Evolutionary conservation across 2,888 invertebrate species (phyloP).

Genomic region (Pardosa pseudoannulata): DNA sequence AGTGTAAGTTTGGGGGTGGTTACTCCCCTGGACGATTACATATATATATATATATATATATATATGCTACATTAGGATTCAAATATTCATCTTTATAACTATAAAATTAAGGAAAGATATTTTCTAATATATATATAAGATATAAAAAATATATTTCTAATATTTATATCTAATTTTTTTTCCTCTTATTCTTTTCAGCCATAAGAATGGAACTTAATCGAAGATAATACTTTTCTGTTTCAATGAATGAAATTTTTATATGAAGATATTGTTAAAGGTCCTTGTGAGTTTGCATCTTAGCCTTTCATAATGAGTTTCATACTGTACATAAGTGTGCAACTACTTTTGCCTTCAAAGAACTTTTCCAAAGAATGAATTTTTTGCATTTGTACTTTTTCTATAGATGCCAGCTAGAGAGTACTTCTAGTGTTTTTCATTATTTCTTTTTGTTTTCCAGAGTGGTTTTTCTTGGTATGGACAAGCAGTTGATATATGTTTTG

Average conservation of each 20-base stretch:
- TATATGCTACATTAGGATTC: no score
- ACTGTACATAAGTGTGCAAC: conserved; percentile 68
- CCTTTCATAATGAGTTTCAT: conserved; percentile 67
- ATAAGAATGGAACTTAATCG: conserved; percentile 73
- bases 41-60: no score
- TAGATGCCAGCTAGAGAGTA: conserved; percentile 26
- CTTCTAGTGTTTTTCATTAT: conserved; percentile 14
- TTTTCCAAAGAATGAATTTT: conserved; percentile 46
- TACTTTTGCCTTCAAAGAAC: conserved; percentile 69
- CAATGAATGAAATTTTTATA: conserved; percentile 27
- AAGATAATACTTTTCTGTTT: conserved; percentile 65
- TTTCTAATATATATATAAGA: no score
- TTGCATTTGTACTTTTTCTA: conserved; percentile 69
- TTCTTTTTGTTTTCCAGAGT: conserved; percentile 13
- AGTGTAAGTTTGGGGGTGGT: no score
- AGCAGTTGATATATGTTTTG: conserved; percentile 35
- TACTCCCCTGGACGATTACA: no score
- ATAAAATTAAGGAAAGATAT: no score
- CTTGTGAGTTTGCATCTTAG: conserved; percentile 61
- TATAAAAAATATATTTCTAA: no score
- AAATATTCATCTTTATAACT: no score
- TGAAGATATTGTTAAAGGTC: conserved; percentile 37
- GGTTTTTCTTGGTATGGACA: conserved; percentile 36
- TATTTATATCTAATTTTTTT: no score
- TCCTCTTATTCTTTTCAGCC: no score